Evolutionary conservation across 2,113 vertebrate species (phyloP), one percentile per base, ranked within the genome.

Genomic region (Mystacornis crossleyi): DNA sequence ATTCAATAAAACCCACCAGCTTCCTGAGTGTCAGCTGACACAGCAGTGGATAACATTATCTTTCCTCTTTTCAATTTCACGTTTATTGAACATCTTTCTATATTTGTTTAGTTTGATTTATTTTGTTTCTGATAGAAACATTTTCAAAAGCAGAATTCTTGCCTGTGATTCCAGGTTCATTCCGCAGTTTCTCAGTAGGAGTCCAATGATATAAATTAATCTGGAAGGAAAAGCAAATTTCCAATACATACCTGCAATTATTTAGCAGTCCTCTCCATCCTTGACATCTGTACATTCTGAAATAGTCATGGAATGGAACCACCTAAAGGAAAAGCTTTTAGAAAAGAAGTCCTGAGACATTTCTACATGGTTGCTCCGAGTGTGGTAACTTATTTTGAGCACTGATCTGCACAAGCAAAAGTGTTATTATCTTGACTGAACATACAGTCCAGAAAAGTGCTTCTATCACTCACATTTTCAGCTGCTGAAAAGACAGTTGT

Each of bases 1-100:
- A 97, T 90, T 95, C 88, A 96, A 8, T 86, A 92, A 96, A 97
- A 95, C 51, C 66, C 91, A 65, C 65, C 45, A 95, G 73, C 80
- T 97, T 96, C 90, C 90, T 94, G 57, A 84, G 26, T 96, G 71
- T 96, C 85, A 96, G 86, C 75, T 97, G 82, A 97, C 82, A 95
- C 48, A 91, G 69, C n/a, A 93, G 8, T 62, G 87, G 91, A 75
- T 88, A 96, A 58, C 28, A 40, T 5, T 83, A 33, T 86, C 24
- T 62, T 92, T 89, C 36, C 7, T 86, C n/a, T 55, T 95, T 78
- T 81, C 23, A 71, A 77, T 83, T 92, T 86, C 13, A 24, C 74
- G 29, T 90, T 73, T 90, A 90, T 78, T 57, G 16, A 77, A 45
- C 9, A 26, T 48, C 8, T 81, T 89, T 94, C 36, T 74, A 62